phyloP scores from a whole-genome alignment of 2,888 invertebrate genomes.

The Spialia ferax region DNA sequence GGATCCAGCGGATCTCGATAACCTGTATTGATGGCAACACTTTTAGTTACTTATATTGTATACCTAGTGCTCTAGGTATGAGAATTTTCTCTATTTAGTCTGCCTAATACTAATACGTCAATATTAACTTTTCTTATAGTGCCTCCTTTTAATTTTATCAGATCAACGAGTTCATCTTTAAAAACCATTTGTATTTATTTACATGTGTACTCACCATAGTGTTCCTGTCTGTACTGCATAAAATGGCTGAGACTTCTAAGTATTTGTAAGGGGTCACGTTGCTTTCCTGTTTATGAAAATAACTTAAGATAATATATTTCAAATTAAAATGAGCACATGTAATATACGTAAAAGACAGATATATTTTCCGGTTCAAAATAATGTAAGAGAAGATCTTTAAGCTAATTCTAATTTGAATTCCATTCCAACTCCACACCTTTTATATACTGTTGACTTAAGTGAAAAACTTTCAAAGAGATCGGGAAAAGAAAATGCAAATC shows the following conservation, averaged over 20 bases:
- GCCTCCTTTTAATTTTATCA: too few species aligned
- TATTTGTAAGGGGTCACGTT: slow-evolving; percentile 75
- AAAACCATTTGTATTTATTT: too few species aligned
- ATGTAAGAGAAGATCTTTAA: slow-evolving; percentile 8
- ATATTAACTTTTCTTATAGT: too few species aligned
- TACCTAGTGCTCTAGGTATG: too few species aligned
- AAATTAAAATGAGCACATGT: background rate
- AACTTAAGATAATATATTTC: background rate
- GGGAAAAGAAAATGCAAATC: slow-evolving; percentile 35
- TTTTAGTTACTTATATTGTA: too few species aligned
- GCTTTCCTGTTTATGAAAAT: slow-evolving; percentile 65
- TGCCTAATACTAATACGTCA: too few species aligned
- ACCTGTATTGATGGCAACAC: slow-evolving; percentile 52
- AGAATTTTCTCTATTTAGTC: too few species aligned
- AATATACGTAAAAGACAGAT: background rate
- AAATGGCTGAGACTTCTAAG: slow-evolving; percentile 75
- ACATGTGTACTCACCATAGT: slow-evolving; percentile 73
- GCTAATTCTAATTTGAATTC: slow-evolving; percentile 32
- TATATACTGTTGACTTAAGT: slow-evolving; percentile 34
- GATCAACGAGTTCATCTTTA: too few species aligned
- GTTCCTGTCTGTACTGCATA: slow-evolving; percentile 72
- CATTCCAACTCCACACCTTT: slow-evolving; percentile 34
- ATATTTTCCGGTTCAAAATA: background rate
- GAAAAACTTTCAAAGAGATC: slow-evolving; percentile 38
- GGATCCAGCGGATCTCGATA: slow-evolving; percentile 70